These are phyloP conservation scores for Notolabrus celidotus DNA, from an alignment of 2,797 vertebrate genomes.

Conservation along the genomic window DNA sequence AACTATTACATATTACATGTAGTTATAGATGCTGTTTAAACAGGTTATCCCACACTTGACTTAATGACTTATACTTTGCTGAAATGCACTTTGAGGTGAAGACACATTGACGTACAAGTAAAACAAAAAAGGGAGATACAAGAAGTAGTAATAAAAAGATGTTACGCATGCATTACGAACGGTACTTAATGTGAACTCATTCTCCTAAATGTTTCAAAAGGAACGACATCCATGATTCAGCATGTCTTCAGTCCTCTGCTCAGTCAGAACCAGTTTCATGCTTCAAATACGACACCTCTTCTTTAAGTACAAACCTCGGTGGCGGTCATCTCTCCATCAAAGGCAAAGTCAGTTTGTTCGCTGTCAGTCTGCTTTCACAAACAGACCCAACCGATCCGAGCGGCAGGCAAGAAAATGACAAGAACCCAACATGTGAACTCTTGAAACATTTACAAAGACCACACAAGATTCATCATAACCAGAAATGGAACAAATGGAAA, in stretches of 20 bases:
- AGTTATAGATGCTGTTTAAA: too few relatives aligned
- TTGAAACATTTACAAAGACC: constrained; percentile 7
- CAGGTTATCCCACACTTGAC: too few relatives aligned
- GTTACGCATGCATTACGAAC: constrained; percentile 33
- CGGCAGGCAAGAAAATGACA: constrained; percentile 87
- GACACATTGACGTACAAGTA: neutral
- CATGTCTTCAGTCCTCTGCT: neutral
- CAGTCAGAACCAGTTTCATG: constrained; percentile 12
- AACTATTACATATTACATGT: too few relatives aligned
- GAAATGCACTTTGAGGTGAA: neutral
- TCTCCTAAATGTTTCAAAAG: constrained; percentile 10
- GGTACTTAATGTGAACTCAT: constrained; percentile 6
- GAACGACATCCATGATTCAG: constrained; percentile 5
- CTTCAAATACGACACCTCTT: constrained; percentile 5
- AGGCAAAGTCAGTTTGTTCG: constrained; percentile 95
- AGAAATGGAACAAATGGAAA: constrained; percentile 77
- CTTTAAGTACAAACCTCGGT: constrained; percentile 92
- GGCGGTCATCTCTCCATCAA: constrained; percentile 94
- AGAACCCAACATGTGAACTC: constrained; percentile 85
- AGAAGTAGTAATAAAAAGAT: constrained; percentile 4
- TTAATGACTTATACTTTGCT: neutral
- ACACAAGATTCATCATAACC: constrained; percentile 51
- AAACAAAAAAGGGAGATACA: neutral
- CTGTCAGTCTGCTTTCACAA: constrained; percentile 94
- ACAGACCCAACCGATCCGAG: constrained; percentile 80